Conservation (phyloP, 2,888 invertebrate species). For the Pilophorus perplexus region DNA sequence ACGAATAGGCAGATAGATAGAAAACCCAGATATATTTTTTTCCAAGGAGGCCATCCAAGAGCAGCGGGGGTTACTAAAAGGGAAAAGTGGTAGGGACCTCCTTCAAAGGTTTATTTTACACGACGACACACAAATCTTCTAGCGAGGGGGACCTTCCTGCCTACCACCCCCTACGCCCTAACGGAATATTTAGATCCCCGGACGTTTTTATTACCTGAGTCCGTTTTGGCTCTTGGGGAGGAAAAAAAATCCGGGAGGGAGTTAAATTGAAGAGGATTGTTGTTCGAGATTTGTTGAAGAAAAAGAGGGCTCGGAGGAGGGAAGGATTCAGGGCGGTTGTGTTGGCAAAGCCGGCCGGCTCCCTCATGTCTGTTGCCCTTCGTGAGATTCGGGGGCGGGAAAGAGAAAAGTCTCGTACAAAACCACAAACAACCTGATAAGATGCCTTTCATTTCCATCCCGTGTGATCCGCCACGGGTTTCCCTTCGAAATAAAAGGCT, state of each 20-base stretch:
- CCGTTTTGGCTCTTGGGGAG: constrained; percentile 29
- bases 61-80: constrained; percentile 9
- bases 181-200: constrained; percentile 25
- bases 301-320: not conserved
- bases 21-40: constrained; percentile 9
- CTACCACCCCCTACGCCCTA: no score
- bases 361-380: constrained; percentile 28
- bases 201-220: constrained; percentile 35
- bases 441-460: constrained; percentile 31
- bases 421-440: constrained; percentile 29
- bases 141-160: constrained; percentile 1
- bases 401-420: no score
- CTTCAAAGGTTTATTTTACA: constrained; percentile 29
- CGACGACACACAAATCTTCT: constrained; percentile 28
- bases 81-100: constrained; percentile 22
- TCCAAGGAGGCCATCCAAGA: constrained; percentile 1
- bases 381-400: no score
- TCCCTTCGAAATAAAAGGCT: no score
- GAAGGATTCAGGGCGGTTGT: constrained; percentile 8
- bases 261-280: constrained; percentile 35
- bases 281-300: constrained; percentile 34
- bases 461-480: no score
- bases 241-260: constrained; percentile 28
- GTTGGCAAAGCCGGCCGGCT: constrained; percentile 28
- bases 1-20: not conserved